These are phyloP conservation scores for Ormyrus nitidulus DNA, from an alignment of 2,888 invertebrate genomes.

Conservation along the genomic window DNA sequence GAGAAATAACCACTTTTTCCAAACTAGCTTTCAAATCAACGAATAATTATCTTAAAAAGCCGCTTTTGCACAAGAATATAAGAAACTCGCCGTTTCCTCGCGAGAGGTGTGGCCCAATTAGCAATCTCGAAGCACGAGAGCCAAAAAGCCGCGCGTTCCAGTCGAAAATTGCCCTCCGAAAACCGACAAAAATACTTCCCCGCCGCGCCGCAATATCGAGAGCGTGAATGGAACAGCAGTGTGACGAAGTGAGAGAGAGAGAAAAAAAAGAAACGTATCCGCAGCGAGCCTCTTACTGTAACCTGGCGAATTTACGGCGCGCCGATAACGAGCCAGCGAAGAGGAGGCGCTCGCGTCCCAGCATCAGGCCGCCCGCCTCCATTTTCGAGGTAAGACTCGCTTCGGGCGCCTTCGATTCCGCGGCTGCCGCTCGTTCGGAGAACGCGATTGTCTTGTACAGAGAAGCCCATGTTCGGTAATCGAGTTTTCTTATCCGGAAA, in stretches of 20 bases:
- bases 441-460: too few relatives aligned
- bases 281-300: slow-evolving; percentile 74
- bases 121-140: not conserved
- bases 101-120: too few relatives aligned
- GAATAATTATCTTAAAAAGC: too few relatives aligned
- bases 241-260: slow-evolving; percentile 52
- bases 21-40: too few relatives aligned
- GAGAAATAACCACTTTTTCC: too few relatives aligned
- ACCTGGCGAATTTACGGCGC: slow-evolving; percentile 72
- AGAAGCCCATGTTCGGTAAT: too few relatives aligned
- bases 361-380: slow-evolving; percentile 51
- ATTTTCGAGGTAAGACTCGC: slow-evolving; percentile 66
- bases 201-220: not conserved
- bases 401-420: not conserved
- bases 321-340: slow-evolving; percentile 62
- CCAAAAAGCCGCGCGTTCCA: slow-evolving; percentile 2
- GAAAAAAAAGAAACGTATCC: slow-evolving; percentile 44
- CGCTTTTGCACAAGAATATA: too few relatives aligned
- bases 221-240: slow-evolving; percentile 14
- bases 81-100: too few relatives aligned
- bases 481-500: too few relatives aligned
- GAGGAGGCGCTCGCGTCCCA: slow-evolving; percentile 54
- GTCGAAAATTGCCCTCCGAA: not conserved
- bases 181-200: too few relatives aligned
- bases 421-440: not conserved